These are phyloP conservation scores for Tribolium madens DNA, from an alignment of 1,140 invertebrate species.

Conservation along the genomic window DNA sequence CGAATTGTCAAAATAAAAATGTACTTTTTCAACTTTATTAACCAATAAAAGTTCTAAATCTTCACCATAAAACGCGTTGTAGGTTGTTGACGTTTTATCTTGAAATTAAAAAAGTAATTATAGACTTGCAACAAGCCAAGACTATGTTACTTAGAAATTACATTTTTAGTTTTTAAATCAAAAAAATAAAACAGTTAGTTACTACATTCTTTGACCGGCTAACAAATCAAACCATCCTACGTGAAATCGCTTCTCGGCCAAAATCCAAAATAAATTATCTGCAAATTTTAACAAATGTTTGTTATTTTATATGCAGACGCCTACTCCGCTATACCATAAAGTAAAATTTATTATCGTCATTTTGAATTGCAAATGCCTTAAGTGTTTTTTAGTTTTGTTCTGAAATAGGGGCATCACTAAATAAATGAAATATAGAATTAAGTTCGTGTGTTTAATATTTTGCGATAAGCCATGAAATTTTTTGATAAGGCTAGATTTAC, in stretches of 20 bases:
- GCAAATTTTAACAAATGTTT: constrained; percentile 54
- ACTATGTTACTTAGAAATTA: no score
- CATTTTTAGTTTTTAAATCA: no score
- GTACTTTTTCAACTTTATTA: constrained; percentile 15
- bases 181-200: constrained; percentile 16
- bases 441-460: constrained; percentile 16
- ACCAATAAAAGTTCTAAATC: constrained; percentile 18
- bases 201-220: not conserved
- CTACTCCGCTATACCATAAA: constrained; percentile 49
- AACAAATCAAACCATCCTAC: constrained; percentile 32
- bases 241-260: constrained; percentile 24
- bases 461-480: not conserved
- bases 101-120: not conserved
- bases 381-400: constrained; percentile 41
- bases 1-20: constrained; percentile 9
- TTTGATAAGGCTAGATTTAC: not conserved
- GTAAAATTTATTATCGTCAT: constrained; percentile 49
- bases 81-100: not conserved
- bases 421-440: constrained; percentile 25
- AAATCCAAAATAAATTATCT: constrained; percentile 44
- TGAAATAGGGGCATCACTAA: constrained; percentile 24
- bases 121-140: no score
- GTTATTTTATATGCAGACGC: constrained; percentile 52
- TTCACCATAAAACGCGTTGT: not conserved
- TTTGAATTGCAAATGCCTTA: constrained; percentile 50